Evolutionary conservation across 2,113 vertebrate species (phyloP), one percentile per base, ranked within the genome.

Genomic region (Callopanchax toddi): DNA sequence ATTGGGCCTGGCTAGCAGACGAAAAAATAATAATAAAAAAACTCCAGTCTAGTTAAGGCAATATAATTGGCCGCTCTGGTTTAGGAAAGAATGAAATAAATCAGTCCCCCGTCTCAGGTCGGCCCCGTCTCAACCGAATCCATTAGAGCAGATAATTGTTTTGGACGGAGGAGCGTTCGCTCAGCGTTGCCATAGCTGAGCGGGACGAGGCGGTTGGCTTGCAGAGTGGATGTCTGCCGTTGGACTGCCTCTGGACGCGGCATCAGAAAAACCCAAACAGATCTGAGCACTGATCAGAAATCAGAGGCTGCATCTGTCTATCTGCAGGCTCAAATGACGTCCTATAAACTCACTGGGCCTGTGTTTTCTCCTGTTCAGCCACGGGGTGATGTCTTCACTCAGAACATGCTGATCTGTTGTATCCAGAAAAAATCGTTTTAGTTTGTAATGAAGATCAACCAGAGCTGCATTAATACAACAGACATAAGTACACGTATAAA

Each of bases 101-200:
- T 85, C 70, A 73, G 68, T 59, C 49, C 77, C 71, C 55, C 53
- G 50, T 86, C 87, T 90, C 82, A 61, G 78, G 79, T 79, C 72
- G 43, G 57, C 69, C 64, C 23, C 60, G 64, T 78, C 85, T 85
- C 72, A 66, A 78, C 84, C 68, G 88, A 80, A 83, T 85, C 82
- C 80, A 86, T 90, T 79, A 86, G 61, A 83, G 82, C 81, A 62
- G 86, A 87, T 86, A 84, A 89, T 89, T 86, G 85, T 86, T 69
- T 78, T 65, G 83, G 81, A 84, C 32, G 29, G 71, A 29, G 4
- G 46, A 68, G 67, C 53, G 29, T 67, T 84, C 43, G 46, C 74
- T 63, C 61, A 5, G 32, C 57, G 39, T 69, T 71, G 67, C 83
- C 68, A 55, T 81, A 52, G 76, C 49, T 10, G 72, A 63, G 74